Base-by-base conservation (phyloP, 2,797 vertebrate genomes). In the Microctenopoma stevenorrisi region DNA sequence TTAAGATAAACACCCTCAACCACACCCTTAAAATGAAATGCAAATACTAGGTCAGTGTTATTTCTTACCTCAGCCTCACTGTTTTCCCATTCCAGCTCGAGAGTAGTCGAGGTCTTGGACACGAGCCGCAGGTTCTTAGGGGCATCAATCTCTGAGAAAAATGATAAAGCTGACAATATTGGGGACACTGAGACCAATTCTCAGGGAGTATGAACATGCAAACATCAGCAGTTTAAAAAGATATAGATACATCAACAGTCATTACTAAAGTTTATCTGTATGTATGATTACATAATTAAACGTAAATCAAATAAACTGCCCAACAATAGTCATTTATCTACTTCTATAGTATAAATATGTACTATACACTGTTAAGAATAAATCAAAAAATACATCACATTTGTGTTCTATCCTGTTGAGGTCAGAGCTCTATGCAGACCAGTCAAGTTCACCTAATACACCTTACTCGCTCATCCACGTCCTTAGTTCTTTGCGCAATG, bases 61-160 rank as follows among this genome's bases (percentile, higher is more conserved):
- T 7, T 54, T 35, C 44, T 86, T 83, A 93, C 92, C 80, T 97
- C 96, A 0, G 98, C 98, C 78, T 99, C 97, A 1, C 98, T 99
- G 92, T 99, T 98, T 86, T 99, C 98, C 98, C 98, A 99, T 44
- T 98, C 92, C 0, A 99, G 91, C 76, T 97, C 96, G 14, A 99
- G 94, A 62, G 91, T 93, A 78, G 93, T 94, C 4, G 96, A 96
- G 0, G 90, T 96, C 81, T 95, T 95, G 2, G 94, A 95, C 49
- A 96, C 85, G 13, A 98, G 95, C 30, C 95, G 92, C 55, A 96
- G 80, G 83, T 99, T 98, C 91, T 98, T 99, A 53, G 98, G 98
- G n/a, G 97, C 96, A 72, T 99, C 98, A 0, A 99, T 97, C 91
- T 98, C 98, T 99, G 91, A 74, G 77, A 84, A 92, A 81, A 92